Conservation (phyloP, 1,140 invertebrate genomes). For the Zaprionus nigranus region DNA sequence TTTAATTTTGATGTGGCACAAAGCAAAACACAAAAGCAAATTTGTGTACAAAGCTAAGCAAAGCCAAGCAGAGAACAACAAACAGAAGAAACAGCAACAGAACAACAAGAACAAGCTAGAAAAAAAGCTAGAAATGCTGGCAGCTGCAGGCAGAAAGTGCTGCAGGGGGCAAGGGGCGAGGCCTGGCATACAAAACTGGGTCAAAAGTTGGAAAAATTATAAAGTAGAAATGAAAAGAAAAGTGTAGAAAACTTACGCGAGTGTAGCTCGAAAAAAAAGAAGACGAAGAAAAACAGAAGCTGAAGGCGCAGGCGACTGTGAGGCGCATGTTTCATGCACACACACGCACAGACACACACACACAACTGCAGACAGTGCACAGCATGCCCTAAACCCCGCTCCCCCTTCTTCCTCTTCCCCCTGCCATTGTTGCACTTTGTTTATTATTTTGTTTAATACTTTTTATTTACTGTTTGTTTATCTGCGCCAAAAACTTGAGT, state of each 20-base stretch:
- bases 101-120: constrained; percentile 14
- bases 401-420: neutral
- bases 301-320: constrained; percentile 12
- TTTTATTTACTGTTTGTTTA: constrained; percentile 74
- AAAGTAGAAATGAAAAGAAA: constrained; percentile 70
- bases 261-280: constrained; percentile 39
- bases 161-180: no score
- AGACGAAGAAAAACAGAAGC: constrained; percentile 37
- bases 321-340: constrained; percentile 58
- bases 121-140: constrained; percentile 9
- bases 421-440: constrained; percentile 47
- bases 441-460: constrained; percentile 62
- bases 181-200: constrained; percentile 55
- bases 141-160: neutral
- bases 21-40: constrained; percentile 1
- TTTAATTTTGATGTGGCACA: constrained; percentile 25
- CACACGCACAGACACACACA: constrained; percentile 30
- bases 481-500: constrained; percentile 41
- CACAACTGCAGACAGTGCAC: constrained; percentile 17
- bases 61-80: constrained; percentile 7
- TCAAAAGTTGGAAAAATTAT: constrained; percentile 81
- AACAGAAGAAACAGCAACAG: constrained; percentile 4
- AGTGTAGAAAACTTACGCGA: constrained; percentile 59
- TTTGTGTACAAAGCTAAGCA: constrained; percentile 18
- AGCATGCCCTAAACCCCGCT: neutral